Base-by-base conservation (phyloP, 2,888 invertebrate species). In the Phyllotreta striolata region DNA sequence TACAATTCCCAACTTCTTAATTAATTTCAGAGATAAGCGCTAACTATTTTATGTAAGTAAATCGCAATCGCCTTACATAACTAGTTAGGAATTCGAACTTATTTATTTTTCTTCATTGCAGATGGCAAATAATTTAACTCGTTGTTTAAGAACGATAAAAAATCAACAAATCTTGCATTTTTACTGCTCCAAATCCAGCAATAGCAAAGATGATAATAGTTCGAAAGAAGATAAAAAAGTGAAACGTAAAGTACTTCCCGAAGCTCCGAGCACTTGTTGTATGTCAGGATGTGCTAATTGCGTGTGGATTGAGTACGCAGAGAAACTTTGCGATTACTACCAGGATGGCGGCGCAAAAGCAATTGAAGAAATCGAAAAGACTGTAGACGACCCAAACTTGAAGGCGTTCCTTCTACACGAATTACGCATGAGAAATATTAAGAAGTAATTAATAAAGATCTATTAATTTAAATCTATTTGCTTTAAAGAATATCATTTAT, bases 221-320 rank as follows among this genome's bases (percentile, higher is more conserved):
- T 40, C 14, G 34, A 7, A 9, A 1, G 35, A 2, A 38, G 8
- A 14, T 47, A 47, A 58, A 24, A 24, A 24, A 24, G 24, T 3
- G 24, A 24, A 24, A 24, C 24, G 4, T 1, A 24, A 24, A 24
- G 24, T 24, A 24, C 24, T 85, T 70, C 89, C 90, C 8, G 87
- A 89, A 64, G 87, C 87, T 41, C 96, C 96, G 0, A 91, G 92
- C 1, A 89, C 87, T 34, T 97, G 96, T 80, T 97, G 96, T 76
- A 91, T 91, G 87, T 92, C 94, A 0, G 96, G 96, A 0, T 97
- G 97, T 83, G 85, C 91, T 0, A 96, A 95, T 81, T 97, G 97
- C 79, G 96, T 97, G 4, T 96, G 93, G 91, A 88, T 97, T 56
- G 88, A 89, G 10, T 96, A 96, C 85, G 96, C 95, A 0, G 91